A percentile compares a stretch with the other conserved stretches of the same genome.
phyloP scores from a whole-genome alignment of 2,888 invertebrate genomes.

The Drosophila neonasuta region DNA sequence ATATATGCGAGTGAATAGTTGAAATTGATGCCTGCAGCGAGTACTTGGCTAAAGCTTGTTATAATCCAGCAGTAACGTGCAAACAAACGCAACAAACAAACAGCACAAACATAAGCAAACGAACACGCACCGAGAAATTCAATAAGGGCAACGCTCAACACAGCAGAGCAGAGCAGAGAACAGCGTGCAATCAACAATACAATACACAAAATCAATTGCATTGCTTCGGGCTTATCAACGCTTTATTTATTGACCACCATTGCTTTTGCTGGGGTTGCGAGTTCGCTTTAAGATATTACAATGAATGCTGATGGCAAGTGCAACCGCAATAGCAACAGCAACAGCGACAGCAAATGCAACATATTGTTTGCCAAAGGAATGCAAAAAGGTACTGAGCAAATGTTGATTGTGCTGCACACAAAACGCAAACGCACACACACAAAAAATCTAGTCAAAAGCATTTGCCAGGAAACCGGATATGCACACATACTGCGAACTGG shows the following conservation, averaged over 20 bases:
- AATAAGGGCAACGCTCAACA: constrained; percentile 39
- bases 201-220: constrained; percentile 76
- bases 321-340: neutral
- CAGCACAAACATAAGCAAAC: constrained; percentile 44
- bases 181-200: constrained; percentile 66
- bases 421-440: neutral
- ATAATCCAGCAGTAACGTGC: constrained; percentile 35
- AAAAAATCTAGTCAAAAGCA: constrained; percentile 30
- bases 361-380: constrained; percentile 64
- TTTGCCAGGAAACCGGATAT: constrained; percentile 59
- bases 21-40: constrained; percentile 37
- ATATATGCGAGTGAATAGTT: constrained; percentile 36
- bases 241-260: constrained; percentile 69
- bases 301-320: constrained; percentile 41
- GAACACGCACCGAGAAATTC: constrained; percentile 40
- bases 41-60: constrained; percentile 30
- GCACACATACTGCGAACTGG: constrained; percentile 33
- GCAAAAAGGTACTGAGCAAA: constrained; percentile 72
- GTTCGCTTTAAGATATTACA: constrained; percentile 52
- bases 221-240: constrained; percentile 74
- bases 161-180: too few relatives aligned
- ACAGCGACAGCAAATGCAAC: constrained; percentile 53
- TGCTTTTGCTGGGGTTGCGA: constrained; percentile 1
- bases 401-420: constrained; percentile 66
- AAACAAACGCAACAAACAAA: constrained; percentile 37